Percentiles rank a stretch among this genome's conserved stretches.
Evolutionary conservation across 1,140 invertebrate genomes (phyloP).

Genomic region (Prorops nasuta): DNA sequence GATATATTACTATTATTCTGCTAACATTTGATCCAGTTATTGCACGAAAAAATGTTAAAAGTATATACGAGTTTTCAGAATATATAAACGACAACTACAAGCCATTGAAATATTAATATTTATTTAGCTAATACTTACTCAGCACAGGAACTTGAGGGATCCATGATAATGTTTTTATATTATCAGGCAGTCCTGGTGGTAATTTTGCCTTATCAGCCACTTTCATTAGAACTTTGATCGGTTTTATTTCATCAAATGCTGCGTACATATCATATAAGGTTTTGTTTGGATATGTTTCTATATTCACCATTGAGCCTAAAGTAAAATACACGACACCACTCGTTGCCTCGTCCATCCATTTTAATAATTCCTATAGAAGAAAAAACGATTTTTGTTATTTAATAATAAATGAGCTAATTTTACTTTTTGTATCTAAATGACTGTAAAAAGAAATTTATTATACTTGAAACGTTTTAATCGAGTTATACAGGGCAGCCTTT

Average conservation of each 20-base stretch:
- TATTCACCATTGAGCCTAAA: conserved; percentile 66
- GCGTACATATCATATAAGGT: conserved; percentile 61
- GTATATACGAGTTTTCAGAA: conserved; percentile 42
- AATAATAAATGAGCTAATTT: too few species aligned
- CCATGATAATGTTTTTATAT: conserved; percentile 3
- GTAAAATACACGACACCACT: conserved; percentile 71
- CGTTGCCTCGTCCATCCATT: conserved; percentile 65
- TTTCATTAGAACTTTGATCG: conserved; percentile 28
- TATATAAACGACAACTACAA: background rate
- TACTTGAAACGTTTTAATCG: too few species aligned
- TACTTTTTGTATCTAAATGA: too few species aligned
- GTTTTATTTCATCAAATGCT: conserved; percentile 56
- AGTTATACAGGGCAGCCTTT: too few species aligned
- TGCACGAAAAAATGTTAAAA: background rate
- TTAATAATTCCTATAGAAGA: conserved; percentile 61
- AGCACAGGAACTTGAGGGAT: background rate
- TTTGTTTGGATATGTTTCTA: conserved; percentile 60
- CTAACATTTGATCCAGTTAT: background rate
- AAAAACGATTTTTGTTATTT: too few species aligned
- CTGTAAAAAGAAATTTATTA: too few species aligned
- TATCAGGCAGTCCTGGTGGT: conserved; percentile 21
- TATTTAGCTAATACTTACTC: background rate
- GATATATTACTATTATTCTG: background rate
- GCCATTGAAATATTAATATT: background rate
- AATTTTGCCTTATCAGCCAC: conserved; percentile 10